Evolutionary conservation across 2,113 vertebrate genomes (phyloP), one percentile per base, ranked within the genome.

Genomic region (Brachyhypopomus gauderio): DNA sequence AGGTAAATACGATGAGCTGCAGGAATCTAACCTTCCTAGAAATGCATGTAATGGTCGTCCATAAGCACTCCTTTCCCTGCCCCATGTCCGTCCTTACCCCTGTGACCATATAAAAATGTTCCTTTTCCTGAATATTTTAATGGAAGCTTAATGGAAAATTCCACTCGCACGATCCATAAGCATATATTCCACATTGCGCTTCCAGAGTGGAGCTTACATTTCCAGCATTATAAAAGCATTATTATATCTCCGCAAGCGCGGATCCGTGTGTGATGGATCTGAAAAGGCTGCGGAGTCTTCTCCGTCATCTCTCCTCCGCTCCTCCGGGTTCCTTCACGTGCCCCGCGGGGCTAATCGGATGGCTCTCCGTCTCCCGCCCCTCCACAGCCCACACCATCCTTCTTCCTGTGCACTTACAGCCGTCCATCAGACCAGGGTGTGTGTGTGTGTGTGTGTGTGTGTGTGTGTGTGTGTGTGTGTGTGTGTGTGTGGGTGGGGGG

Each of bases 111-210:
- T 75, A 75, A 75, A 30, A 30, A 69, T 75, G 79, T 45, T 38
- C 72, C 75, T 75, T 81, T 75, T 81, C 75, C 63, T 75, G 67
- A 67, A 75, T 75, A 69, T 81, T 75, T 81, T 56, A 81, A 60
- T 60, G n/a, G 27, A 81, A n/a, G 45, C 34, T 67, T 66, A 62
- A 81, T 75, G n/a, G 71, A 58, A 81, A 73, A 80, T 75, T 67
- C 79, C 30, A 67, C 23, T 45, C 69, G 8, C 20, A 30, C 27
- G 20, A 23, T 58, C 25, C 23, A 73, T 55, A 73, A 52, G 71
- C 30, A 80, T 80, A 41, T 66, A 73, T 11, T 72, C 23, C 23
- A 38, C n/a, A 38, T 74, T 80, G 6, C 4, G 48, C 62, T 73
- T 36, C 17, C 34, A 56, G 48, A 64, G 22, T 59, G 55, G 4